Evolutionary conservation across 2,797 vertebrate species (phyloP), one percentile per base, ranked within the genome.

Genomic region (Taenioides sp.): DNA sequence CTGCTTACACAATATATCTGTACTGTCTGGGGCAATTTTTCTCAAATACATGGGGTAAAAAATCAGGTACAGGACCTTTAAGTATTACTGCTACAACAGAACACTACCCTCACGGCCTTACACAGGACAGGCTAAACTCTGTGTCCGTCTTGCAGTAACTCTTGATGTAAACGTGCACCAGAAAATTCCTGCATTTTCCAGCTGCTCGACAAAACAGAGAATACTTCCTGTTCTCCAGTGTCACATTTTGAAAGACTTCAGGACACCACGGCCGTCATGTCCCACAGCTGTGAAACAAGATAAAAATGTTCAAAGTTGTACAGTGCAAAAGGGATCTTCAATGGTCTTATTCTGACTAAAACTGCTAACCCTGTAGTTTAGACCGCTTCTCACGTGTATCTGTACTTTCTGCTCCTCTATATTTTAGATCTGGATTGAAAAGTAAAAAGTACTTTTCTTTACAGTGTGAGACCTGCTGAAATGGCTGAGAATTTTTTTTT

Each of bases 251-350:
- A 6, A 69, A 63, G 63, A 52, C 82, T 88, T 98, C 96, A 99
- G 73, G 98, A 99, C 71, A 99, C 97, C 71, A 99, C 96, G 4
- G 98, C 96, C 73, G 94, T 96, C 97, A 99, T 98, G 91, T 99
- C 98, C 98, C 98, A 99, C 57, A 99, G 63, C 98, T 99, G 94
- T 64, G 10, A 80, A 85, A 31, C 76, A 17, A 58, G 40, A 37
- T 5, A 61, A 50, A 47, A 11, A 73, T 70, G 10, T 31, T 52
- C 52, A 47, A 14, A n/a, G 25, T 49, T 50, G 22, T 2, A 6
- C 34, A 14, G 34, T 34, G 2, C 52, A 54, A 20, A 54, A 54
- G 5, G 1, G 20, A 52, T 9, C 43, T 47, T 16, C 14, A 47
- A 47, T 47, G 4, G 2, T 47, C 14, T 47, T 47, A 47, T 16